Evolutionary conservation across 2,888 invertebrate genomes (phyloP).

Genomic region (Pimpla rufipes): DNA sequence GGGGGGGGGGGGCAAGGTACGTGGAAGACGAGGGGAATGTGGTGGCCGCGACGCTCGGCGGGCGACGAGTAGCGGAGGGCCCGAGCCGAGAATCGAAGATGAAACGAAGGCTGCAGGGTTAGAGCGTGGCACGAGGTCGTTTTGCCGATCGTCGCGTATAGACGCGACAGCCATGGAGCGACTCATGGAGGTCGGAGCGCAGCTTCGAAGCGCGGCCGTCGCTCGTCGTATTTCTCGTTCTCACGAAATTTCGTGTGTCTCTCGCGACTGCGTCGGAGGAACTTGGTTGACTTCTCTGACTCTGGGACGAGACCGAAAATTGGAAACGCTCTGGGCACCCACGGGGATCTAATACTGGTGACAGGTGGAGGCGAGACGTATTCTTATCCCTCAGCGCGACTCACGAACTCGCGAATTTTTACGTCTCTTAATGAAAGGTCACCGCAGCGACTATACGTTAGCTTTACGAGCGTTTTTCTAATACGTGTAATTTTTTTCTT

Average conservation of each 20-base stretch:
- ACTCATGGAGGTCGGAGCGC: slow-evolving; percentile 12
- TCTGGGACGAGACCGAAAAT: slow-evolving; percentile 11
- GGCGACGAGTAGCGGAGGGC: slow-evolving; percentile 27
- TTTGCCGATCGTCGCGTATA: slow-evolving; percentile 5
- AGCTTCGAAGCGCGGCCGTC: neutral
- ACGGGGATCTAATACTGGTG: slow-evolving; percentile 45
- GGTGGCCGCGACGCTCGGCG: slow-evolving; percentile 39
- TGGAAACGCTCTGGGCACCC: neutral
- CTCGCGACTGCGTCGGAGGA: slow-evolving; percentile 46
- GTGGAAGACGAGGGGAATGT: slow-evolving; percentile 26
- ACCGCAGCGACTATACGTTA: slow-evolving; percentile 13
- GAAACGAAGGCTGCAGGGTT: slow-evolving; percentile 34
- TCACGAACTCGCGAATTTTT: slow-evolving; percentile 57
- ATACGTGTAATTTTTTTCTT: slow-evolving; percentile 24
- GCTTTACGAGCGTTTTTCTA: slow-evolving; percentile 23
- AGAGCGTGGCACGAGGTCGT: slow-evolving; percentile 40
- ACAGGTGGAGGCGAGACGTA: slow-evolving; percentile 70
- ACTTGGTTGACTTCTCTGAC: neutral
- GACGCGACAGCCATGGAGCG: slow-evolving; percentile 1
- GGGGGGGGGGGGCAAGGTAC: slow-evolving; percentile 66
- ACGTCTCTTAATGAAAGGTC: slow-evolving; percentile 64
- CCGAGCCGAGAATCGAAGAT: slow-evolving; percentile 56
- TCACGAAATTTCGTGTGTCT: slow-evolving; percentile 45
- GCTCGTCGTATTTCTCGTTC: slow-evolving; percentile 25
- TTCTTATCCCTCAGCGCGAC: slow-evolving; percentile 57